A percentile compares a stretch with the other conserved stretches of the same genome.
phyloP scores from a whole-genome alignment of 2,888 invertebrate species.

The Drosophila percnosoma region DNA sequence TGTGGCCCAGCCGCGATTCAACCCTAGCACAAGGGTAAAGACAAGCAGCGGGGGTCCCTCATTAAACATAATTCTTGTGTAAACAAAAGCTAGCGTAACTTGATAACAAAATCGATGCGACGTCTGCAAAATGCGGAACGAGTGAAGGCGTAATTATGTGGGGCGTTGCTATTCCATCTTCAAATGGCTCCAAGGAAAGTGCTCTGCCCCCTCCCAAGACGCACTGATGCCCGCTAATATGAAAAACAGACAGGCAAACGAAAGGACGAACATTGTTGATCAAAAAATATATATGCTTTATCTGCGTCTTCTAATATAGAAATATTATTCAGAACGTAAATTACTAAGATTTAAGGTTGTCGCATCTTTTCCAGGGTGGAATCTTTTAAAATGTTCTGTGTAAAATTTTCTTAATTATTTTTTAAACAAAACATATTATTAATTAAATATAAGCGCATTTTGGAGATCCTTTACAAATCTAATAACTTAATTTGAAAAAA shows the following conservation, averaged over 20 bases:
- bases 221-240: neutral
- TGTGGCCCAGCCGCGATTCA: conserved; percentile 44
- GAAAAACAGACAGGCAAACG: neutral
- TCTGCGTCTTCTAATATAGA: neutral
- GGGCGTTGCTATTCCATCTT: conserved; percentile 36
- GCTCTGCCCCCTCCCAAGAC: neutral
- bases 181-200: conserved; percentile 20
- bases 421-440: no score
- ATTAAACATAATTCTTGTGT: conserved; percentile 80
- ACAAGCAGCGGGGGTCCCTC: conserved; percentile 55
- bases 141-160: conserved; percentile 46
- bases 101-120: conserved; percentile 77
- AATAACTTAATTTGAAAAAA: neutral
- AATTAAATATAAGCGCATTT: no score
- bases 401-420: no score
- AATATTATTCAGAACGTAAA: neutral
- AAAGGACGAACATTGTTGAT: neutral
- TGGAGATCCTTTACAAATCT: no score
- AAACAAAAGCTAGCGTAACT: conserved; percentile 74
- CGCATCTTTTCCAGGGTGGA: neutral
- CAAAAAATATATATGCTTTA: neutral
- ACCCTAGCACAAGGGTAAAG: conserved; percentile 42
- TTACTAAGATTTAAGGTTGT: neutral
- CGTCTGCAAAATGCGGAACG: conserved; percentile 17
- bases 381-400: no score